Evolutionary conservation across 2,797 vertebrate genomes (phyloP).

Genomic region (Darevskia nairensis): DNA sequence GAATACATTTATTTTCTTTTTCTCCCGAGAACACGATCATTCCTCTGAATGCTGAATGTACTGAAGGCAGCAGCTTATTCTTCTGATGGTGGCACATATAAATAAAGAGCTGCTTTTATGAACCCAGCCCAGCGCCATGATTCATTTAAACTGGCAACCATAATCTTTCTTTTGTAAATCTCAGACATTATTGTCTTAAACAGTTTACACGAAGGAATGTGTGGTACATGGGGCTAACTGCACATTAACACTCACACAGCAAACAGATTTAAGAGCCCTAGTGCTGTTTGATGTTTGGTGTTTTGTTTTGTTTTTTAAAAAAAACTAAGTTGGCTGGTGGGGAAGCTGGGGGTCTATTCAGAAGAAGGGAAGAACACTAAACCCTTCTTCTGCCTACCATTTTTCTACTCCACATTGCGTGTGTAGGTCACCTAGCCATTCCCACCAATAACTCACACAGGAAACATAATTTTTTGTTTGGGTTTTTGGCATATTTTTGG

Average conservation of each 20-base stretch:
- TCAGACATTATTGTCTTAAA: constrained; percentile 39
- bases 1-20: not conserved
- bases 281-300: not conserved
- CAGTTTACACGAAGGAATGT: not conserved
- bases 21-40: not conserved
- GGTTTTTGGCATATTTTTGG: no score
- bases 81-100: constrained; percentile 43
- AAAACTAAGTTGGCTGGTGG: no score
- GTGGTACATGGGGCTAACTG: not conserved
- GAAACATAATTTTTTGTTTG: no score
- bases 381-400: not conserved
- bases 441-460: no score
- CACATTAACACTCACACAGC: not conserved
- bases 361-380: not conserved
- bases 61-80: not conserved
- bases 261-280: not conserved
- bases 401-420: not conserved
- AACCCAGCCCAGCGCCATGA: constrained; percentile 29
- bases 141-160: constrained; percentile 53
- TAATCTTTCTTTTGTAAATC: constrained; percentile 71
- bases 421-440: no score
- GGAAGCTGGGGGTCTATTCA: no score
- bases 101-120: constrained; percentile 40
- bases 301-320: no score
- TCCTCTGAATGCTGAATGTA: not conserved